These are phyloP conservation scores for Melinaea marsaeus DNA, from an alignment of 2,888 invertebrate species.

Conservation along the genomic window DNA sequence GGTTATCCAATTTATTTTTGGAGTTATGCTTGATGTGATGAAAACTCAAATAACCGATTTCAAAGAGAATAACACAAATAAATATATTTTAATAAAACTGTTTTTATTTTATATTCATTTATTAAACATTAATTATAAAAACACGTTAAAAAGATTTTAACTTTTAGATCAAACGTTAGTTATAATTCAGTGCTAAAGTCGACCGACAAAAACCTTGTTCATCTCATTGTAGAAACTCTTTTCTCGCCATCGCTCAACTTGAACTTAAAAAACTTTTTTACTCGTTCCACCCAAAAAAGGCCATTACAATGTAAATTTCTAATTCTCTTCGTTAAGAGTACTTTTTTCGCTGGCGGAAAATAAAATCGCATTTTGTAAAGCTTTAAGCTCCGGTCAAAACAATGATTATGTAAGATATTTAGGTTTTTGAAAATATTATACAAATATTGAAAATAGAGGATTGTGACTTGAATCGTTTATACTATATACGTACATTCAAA, in stretches of 20 bases:
- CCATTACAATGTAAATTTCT: constrained; percentile 65
- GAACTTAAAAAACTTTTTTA: constrained; percentile 26
- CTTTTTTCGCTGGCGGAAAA: constrained; percentile 42
- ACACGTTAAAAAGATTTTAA: not conserved
- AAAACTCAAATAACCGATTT: constrained; percentile 12
- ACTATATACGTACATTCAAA: too few species aligned
- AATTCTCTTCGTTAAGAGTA: constrained; percentile 58
- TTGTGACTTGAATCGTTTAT: too few species aligned
- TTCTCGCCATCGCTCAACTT: not conserved
- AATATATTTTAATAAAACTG: too few species aligned
- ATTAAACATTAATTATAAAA: too few species aligned
- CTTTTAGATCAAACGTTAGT: not conserved
- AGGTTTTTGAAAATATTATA: too few species aligned
- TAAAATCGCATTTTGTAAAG: constrained; percentile 25
- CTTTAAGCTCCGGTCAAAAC: not conserved
- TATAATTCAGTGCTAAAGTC: constrained; percentile 1
- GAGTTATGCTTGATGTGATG: constrained; percentile 24
- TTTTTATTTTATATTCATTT: too few species aligned
- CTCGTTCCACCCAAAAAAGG: constrained; percentile 36
- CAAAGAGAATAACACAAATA: not conserved
- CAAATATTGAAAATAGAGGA: too few species aligned
- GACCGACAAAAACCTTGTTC: constrained; percentile 3
- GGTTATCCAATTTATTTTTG: constrained; percentile 32
- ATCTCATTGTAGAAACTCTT: constrained; percentile 8
- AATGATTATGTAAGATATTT: too few species aligned